Base-by-base conservation (phyloP, 2,113 vertebrate species). In the Martes martes region DNA sequence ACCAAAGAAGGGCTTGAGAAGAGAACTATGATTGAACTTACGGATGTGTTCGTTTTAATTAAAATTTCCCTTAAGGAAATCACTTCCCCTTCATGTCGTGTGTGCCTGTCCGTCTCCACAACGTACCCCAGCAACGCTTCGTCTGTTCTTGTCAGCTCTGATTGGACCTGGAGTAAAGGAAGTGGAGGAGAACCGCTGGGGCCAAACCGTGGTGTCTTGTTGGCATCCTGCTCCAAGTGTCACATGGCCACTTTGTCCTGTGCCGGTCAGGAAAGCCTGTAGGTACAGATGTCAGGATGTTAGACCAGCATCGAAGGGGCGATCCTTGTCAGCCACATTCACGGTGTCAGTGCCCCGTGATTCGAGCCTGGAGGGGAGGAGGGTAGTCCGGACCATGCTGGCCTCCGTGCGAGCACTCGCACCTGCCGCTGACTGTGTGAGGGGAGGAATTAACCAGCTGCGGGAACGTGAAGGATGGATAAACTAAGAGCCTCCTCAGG, bases 231-330 rank as follows among this genome's bases (percentile, higher is more conserved):
- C 24, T 18, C 31, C 13, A 11, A 28, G 2, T 6, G 0, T 15
- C 3, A 0, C 1, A 0, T 2, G 50, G 16, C 5, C 2, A 0
- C 11, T 16, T 1, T 45, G 57, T 1, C 11, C 65, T 33, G 24
- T 15, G 11, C 24, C 9, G 1, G 2, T 9, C 1, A 3, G 7
- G 7, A 42, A 8, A 6, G 6, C 13, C 14, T 18, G 7, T 16
- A 5, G 50, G 0, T 31, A 7, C 11, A 1, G 8, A 19, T 1
- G 6, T 1, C 8, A 0, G 16, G 11, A 3, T 33, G n/a, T 14
- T 4, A 63, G 71, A 6, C 9, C 16, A 23, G 8, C 1, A 0
- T 7, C 11, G 8, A 61, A 21, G 1, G 2, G 8, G 15, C 1
- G 33, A 7, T 0, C 2, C 18, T 14, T 10, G 24, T 18, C 33